Conservation (phyloP, 2,113 vertebrate genomes). For the Camarhynchus parvulus region DNA sequence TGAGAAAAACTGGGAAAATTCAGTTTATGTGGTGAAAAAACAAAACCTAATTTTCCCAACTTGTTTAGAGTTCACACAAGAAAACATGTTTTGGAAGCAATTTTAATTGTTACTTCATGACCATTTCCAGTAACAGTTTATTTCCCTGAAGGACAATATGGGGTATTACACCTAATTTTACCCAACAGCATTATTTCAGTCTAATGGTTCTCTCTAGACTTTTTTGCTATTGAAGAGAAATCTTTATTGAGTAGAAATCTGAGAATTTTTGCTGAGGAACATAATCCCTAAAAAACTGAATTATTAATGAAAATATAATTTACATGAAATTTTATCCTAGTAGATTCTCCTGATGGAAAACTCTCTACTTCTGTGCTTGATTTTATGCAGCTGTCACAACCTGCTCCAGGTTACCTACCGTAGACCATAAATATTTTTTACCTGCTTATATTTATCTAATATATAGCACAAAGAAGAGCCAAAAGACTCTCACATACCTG, state of each 20-base stretch:
- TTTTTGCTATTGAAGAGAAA: neutral
- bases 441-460: neutral
- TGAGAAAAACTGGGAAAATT: neutral
- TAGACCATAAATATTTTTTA: neutral
- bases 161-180: neutral
- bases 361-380: neutral
- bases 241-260: neutral
- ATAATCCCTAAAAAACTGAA: neutral
- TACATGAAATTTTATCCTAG: neutral
- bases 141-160: neutral
- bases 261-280: neutral
- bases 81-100: neutral
- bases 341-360: neutral
- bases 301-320: slow-evolving; percentile 4
- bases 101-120: neutral
- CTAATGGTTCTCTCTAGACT: neutral
- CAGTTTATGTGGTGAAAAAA: neutral
- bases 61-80: neutral
- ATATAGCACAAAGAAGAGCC: neutral
- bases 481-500: neutral
- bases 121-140: neutral
- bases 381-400: neutral
- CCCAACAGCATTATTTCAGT: neutral
- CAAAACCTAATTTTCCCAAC: rapidly evolving
- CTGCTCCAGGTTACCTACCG: neutral